These are phyloP conservation scores for Pogonomyrmex californicus DNA, from an alignment of 1,140 invertebrate genomes.

Conservation along the genomic window DNA sequence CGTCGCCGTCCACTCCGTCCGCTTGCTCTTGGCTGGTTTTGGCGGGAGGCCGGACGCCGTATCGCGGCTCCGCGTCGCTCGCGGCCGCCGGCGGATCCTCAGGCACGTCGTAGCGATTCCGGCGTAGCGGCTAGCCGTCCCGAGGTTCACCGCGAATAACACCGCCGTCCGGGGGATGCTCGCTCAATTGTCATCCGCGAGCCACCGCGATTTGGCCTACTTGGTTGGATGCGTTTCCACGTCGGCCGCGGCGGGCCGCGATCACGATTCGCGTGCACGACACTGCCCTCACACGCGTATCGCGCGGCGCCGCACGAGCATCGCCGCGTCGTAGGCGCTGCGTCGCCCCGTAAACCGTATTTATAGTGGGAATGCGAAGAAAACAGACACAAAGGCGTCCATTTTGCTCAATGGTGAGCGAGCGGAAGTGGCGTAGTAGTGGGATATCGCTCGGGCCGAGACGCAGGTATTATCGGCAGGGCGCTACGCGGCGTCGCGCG, in stretches of 20 bases:
- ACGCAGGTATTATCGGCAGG: conserved; percentile 74
- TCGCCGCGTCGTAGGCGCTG: conserved; percentile 77
- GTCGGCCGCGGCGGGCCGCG: conserved; percentile 62
- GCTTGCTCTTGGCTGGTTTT: conserved; percentile 71
- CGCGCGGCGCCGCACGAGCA: conserved; percentile 77
- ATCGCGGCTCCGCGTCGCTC: conserved; percentile 30
- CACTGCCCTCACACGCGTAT: conserved; percentile 74
- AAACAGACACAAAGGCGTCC: conserved; percentile 88
- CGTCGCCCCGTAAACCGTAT: conserved; percentile 80
- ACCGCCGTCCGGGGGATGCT: conserved; percentile 74
- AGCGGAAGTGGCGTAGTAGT: conserved; percentile 86
- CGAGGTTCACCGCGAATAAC: conserved; percentile 35
- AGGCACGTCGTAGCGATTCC: not conserved
- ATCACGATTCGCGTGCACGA: conserved; percentile 57
- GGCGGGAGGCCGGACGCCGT: conserved; percentile 72
- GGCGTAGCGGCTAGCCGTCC: conserved; percentile 32
- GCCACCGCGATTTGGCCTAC: conserved; percentile 81
- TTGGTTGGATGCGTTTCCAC: conserved; percentile 81
- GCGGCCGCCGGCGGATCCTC: conserved; percentile 20
- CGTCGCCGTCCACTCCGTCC: conserved; percentile 69
- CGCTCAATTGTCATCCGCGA: conserved; percentile 85
- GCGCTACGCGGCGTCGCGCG: conserved; percentile 61
- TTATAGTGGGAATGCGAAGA: conserved; percentile 84
- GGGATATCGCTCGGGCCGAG: conserved; percentile 77
- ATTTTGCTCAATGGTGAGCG: conserved; percentile 85